phyloP scores from a whole-genome alignment of 2,888 invertebrate species.

The Xestia ashworthii region DNA sequence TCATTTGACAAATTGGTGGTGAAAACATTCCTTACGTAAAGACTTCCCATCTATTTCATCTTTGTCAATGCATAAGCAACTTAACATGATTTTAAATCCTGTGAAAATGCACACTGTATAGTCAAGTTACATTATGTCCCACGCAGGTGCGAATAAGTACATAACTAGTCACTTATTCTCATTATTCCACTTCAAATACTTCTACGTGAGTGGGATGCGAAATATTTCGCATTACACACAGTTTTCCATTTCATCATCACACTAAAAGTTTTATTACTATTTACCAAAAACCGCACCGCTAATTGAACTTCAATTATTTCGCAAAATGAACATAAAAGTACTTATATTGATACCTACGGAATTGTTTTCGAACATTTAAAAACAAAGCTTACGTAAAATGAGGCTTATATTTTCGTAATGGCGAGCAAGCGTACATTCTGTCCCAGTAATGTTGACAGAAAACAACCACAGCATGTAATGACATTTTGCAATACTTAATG shows the following conservation, averaged over 20 bases:
- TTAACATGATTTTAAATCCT: conserved; percentile 45
- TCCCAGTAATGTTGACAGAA: conserved; percentile 52
- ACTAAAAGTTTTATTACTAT: conserved; percentile 12
- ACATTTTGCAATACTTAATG: conserved; percentile 63
- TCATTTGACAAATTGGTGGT: not conserved
- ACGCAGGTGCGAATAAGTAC: conserved; percentile 24
- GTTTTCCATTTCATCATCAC: conserved; percentile 22
- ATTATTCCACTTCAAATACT: conserved; percentile 28
- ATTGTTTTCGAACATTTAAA: conserved; percentile 49
- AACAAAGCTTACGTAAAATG: conserved; percentile 66
- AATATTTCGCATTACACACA: conserved; percentile 20
- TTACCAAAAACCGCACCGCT: conserved; percentile 39
- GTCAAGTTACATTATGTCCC: conserved; percentile 33
- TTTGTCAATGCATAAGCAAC: conserved; percentile 2
- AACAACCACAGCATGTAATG: conserved; percentile 55
- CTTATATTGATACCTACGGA: conserved; percentile 34
- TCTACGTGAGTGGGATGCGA: conserved; percentile 37
- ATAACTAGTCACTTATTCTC: conserved; percentile 18
- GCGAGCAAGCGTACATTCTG: conserved; percentile 32
- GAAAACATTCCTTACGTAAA: conserved; percentile 30
- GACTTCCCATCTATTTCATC: conserved; percentile 36
- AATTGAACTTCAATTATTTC: conserved; percentile 39
- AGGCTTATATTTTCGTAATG: conserved; percentile 65
- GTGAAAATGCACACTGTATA: conserved; percentile 30
- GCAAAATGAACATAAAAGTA: conserved; percentile 46